Percentiles rank a stretch among this genome's conserved stretches.
These are phyloP conservation scores for Chelon labrosus DNA, from an alignment of 2,797 vertebrate species.

Conservation along the genomic window DNA sequence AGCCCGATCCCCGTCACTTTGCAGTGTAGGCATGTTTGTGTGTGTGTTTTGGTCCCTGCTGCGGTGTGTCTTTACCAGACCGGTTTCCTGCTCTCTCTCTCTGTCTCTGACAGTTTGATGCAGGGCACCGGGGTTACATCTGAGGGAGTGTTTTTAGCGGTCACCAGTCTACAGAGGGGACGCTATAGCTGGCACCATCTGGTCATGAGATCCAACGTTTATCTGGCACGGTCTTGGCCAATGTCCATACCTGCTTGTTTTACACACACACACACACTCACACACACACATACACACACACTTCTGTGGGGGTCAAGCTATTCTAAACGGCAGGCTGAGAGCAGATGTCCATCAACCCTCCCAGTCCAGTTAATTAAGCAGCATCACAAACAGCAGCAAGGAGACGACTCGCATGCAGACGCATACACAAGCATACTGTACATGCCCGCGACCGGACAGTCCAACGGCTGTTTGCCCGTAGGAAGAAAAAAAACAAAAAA, in stretches of 20 bases:
- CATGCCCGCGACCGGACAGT: slow-evolving; percentile 30
- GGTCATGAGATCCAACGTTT: slow-evolving; percentile 76
- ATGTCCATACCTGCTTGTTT: slow-evolving; percentile 74
- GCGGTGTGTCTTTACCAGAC: slow-evolving; percentile 53
- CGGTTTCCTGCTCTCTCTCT: slow-evolving; percentile 38
- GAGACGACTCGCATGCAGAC: slow-evolving; percentile 42
- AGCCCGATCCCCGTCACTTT: neutral
- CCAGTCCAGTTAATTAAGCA: slow-evolving; percentile 83
- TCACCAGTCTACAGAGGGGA: slow-evolving; percentile 80
- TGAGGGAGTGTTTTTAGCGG: slow-evolving; percentile 79
- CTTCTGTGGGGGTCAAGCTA: slow-evolving; percentile 65
- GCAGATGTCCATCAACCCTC: slow-evolving; percentile 83
- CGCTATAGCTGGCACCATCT: slow-evolving; percentile 84
- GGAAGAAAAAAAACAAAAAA: neutral
- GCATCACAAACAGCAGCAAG: slow-evolving; percentile 58
- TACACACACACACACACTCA: slow-evolving; percentile 45
- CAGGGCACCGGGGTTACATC: slow-evolving; percentile 74
- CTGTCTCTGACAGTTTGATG: slow-evolving; percentile 75
- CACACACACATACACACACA: slow-evolving; percentile 44
- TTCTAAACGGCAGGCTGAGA: slow-evolving; percentile 78
- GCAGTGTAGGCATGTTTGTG: slow-evolving; percentile 7
- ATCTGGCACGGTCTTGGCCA: slow-evolving; percentile 79
- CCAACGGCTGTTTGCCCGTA: slow-evolving; percentile 36
- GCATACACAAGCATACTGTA: slow-evolving; percentile 46
- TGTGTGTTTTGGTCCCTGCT: slow-evolving; percentile 20